phyloP scores from a whole-genome alignment of 2,888 invertebrate genomes.

The Pandemis corylana region DNA sequence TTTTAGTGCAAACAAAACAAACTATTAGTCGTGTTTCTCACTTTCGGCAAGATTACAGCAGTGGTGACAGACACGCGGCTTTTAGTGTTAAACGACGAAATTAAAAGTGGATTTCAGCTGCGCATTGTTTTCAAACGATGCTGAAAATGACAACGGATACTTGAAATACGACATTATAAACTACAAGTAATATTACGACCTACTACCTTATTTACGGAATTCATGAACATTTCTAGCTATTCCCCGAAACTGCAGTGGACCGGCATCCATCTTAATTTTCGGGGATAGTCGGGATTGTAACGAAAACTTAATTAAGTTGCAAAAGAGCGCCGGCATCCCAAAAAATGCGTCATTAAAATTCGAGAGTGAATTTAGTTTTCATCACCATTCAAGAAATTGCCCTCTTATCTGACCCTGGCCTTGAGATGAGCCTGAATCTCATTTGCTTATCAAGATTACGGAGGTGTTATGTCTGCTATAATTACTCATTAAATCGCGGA shows the following conservation, averaged over 20 bases:
- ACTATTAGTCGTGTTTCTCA: slow-evolving; percentile 60
- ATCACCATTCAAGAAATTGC: slow-evolving; percentile 20
- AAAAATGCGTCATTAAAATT: slow-evolving; percentile 21
- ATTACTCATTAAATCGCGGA: slow-evolving; percentile 15
- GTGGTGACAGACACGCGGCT: slow-evolving; percentile 59
- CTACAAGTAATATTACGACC: neutral
- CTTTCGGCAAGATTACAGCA: slow-evolving; percentile 61
- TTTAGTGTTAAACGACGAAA: slow-evolving; percentile 41
- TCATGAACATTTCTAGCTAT: neutral
- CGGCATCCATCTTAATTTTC: slow-evolving; percentile 5
- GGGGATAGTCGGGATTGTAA: neutral
- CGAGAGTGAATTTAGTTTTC: slow-evolving; percentile 19
- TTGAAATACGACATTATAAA: neutral
- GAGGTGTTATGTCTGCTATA: slow-evolving; percentile 47
- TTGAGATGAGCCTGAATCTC: slow-evolving; percentile 69
- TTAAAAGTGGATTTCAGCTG: slow-evolving; percentile 19
- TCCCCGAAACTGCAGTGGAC: neutral
- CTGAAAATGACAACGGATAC: neutral
- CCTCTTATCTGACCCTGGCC: slow-evolving; percentile 69
- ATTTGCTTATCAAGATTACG: slow-evolving; percentile 76
- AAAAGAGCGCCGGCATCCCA: neutral
- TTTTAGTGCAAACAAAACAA: slow-evolving; percentile 69
- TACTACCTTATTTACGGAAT: neutral
- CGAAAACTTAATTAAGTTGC: slow-evolving; percentile 17
- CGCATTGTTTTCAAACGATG: slow-evolving; percentile 5